These are phyloP conservation scores for Hypena proboscidalis DNA, from an alignment of 2,888 invertebrate species.

Conservation along the genomic window DNA sequence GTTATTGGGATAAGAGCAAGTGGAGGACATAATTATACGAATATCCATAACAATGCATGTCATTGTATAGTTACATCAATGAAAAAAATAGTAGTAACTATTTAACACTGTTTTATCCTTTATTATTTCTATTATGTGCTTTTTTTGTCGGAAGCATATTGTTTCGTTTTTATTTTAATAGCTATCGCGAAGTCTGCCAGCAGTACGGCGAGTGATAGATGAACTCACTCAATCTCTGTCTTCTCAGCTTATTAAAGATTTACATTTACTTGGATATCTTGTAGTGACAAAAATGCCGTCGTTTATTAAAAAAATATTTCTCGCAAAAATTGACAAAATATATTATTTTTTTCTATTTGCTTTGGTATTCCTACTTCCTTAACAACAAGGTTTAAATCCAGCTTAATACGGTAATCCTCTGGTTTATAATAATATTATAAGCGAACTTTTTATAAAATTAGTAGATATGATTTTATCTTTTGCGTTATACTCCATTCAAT, in stretches of 20 bases:
- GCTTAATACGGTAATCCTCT: not conserved
- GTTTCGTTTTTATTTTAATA: slow-evolving; percentile 47
- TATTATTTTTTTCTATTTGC: not conserved
- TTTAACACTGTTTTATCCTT: no score
- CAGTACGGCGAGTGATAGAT: slow-evolving; percentile 61
- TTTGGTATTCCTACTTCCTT: not conserved
- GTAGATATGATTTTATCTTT: no score
- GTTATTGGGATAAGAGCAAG: no score
- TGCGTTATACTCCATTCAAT: no score
- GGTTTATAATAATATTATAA: not conserved
- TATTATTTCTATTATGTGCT: no score
- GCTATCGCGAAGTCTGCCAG: slow-evolving; percentile 42
- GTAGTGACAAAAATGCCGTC: slow-evolving; percentile 29
- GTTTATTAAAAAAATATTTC: slow-evolving; percentile 31
- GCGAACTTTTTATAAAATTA: not conserved
- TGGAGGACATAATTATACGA: no score
- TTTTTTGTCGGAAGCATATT: slow-evolving; percentile 34
- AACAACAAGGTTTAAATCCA: not conserved
- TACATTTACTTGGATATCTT: slow-evolving; percentile 40
- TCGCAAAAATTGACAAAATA: slow-evolving; percentile 1
- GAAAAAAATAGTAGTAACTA: no score
- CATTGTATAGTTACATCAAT: no score
- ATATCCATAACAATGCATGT: no score
- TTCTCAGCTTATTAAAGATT: slow-evolving; percentile 66
- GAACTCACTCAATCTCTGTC: slow-evolving; percentile 68